Conservation (phyloP, 2,888 invertebrate genomes). For the Tholera decimalis region DNA sequence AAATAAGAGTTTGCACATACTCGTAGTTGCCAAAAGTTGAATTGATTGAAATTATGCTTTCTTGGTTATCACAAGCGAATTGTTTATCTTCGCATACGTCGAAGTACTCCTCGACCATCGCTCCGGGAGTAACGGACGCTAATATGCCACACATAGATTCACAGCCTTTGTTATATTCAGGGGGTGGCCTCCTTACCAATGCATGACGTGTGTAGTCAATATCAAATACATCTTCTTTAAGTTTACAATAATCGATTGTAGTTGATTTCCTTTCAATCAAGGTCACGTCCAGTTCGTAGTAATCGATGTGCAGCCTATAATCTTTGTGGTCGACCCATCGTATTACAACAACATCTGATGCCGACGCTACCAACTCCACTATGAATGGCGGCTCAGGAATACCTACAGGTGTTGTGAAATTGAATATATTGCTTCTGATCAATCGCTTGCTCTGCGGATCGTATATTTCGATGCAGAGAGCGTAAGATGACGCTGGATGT, state of each 20-base stretch:
- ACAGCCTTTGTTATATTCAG: conserved; percentile 79
- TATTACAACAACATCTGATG: conserved; percentile 74
- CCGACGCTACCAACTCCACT: conserved; percentile 78
- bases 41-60: conserved; percentile 73
- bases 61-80: conserved; percentile 71
- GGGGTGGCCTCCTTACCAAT: conserved; percentile 81
- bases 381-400: conserved; percentile 86
- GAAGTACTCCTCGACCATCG: conserved; percentile 81
- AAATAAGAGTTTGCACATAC: conserved; percentile 74
- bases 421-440: conserved; percentile 78
- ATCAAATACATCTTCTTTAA: conserved; percentile 70
- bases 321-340: conserved; percentile 85
- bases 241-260: conserved; percentile 77
- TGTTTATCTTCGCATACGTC: conserved; percentile 78
- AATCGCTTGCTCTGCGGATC: conserved; percentile 71
- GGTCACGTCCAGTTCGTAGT: conserved; percentile 81
- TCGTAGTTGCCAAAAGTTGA: conserved; percentile 71
- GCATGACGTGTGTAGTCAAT: conserved; percentile 79
- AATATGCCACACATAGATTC: conserved; percentile 83
- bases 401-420: conserved; percentile 82
- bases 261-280: conserved; percentile 78
- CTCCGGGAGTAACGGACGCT: conserved; percentile 76
- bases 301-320: conserved; percentile 76
- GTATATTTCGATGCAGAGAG: conserved; percentile 83
- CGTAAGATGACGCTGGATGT: conserved; percentile 83